Base-by-base conservation (phyloP, 1,140 invertebrate species). In the Heliothis subflexa region DNA sequence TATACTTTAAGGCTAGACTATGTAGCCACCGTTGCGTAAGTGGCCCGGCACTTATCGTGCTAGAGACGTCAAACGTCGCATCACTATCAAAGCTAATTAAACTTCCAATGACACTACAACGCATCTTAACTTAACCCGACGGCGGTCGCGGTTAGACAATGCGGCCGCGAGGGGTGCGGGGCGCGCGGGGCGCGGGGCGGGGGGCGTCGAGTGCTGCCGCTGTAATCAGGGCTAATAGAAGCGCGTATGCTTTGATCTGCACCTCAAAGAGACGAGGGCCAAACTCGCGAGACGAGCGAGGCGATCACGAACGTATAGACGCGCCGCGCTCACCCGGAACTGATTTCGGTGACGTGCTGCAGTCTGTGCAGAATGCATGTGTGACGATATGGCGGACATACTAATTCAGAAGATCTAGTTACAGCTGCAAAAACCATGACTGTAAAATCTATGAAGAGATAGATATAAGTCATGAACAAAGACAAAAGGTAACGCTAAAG, bases 211-310 rank as follows among this genome's bases (percentile, higher is more conserved):
- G 89, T 79, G 83, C 86, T 40, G 85, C 79, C 83, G 85, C 87
- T 83, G 92, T 94, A 94, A 94, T 94, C 92, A 93, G 88, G 88
- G 92, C 92, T 94, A 94, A 94, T 94, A 94, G 92, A 93, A 92
- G 85, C 91, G 90, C 89, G 89, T 86, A 84, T 88, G 88, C 92
- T 94, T 94, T 94, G 92, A 94, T 94, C 90, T 93, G 87, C 88
- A 85, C 70, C 88, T 94, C 92, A 94, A 94, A 94, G 91, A 78
- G 85, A 90, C 59, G 83, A 88, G 88, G 86, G 84, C 88, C 88
- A 77, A 87, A 85, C 89, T 89, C 86, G 87, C 84, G 89, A 88
- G 86, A 85, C 86, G 80, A 78, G 57, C 49, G 45, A 73, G 70
- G 57, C 52, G 55, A 52, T 77, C 54, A 80, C 45, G 49, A 81